Base-by-base conservation (phyloP, 2,113 vertebrate genomes). In the Malurus elegans region DNA sequence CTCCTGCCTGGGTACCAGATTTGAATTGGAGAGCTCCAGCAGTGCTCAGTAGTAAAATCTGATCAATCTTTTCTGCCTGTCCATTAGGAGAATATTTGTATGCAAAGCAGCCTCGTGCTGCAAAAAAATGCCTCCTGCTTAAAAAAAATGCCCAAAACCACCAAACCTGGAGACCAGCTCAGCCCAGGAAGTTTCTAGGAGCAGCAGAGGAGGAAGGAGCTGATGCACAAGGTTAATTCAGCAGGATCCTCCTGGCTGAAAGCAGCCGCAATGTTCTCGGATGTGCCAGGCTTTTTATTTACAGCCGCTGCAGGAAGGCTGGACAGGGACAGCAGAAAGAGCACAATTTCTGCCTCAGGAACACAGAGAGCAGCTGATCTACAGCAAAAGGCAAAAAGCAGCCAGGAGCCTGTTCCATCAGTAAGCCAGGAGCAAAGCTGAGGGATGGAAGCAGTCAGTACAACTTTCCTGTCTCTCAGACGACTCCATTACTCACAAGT, bases 391-490 rank as follows among this genome's bases (percentile, higher is more conserved):
- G 44, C 57, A 64, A 51, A 18, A 18, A 14, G 0, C 11, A 36
- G 20, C 31, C 29, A 40, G 47, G 12, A 87, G 18, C 4, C 34
- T 14, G 8, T 10, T 56, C 56, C 29, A n/a, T 24, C 42, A 51
- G 6, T 24, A 25, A 79, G 4, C 0, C 0, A 53, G 58, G 58
- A 54, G 18, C 5, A 70, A 47, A 94, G 12, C 4, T 3, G 38
- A 74, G 56, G 29, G 34, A 4, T 8, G 10, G 29, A 58, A 60
- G 32, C 54, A 91, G 70, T 48, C 61, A 71, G 44, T 4, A 31
- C 38, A 81, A 47, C 73, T 84, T 25, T 8, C 5, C 38, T 38
- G 23, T 42, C 64, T 71, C 79, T 62, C 5, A 51, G 51, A 91
- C 9, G 5, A 60, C 57, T 92, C 75, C 40, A 71, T 94, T n/a